Evolutionary conservation across 2,888 invertebrate genomes (phyloP).

Genomic region (Dolichomitus sp.): DNA sequence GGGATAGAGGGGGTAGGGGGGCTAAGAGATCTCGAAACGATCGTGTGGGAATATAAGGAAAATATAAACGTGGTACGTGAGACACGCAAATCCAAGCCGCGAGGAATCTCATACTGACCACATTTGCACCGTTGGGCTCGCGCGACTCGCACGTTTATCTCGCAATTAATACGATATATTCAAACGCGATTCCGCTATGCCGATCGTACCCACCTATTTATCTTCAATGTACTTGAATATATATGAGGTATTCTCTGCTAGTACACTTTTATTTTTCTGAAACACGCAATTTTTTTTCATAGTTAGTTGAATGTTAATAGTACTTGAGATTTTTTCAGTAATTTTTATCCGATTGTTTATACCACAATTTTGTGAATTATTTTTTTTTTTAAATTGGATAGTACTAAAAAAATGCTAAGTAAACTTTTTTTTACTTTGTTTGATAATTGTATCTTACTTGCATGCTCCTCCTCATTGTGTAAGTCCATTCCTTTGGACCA

Average conservation of each 20-base stretch:
- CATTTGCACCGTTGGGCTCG: neutral
- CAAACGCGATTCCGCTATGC: constrained; percentile 34
- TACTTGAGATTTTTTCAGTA: too few species aligned
- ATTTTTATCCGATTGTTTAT: too few species aligned
- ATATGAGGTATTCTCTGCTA: neutral
- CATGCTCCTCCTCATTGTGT: constrained; percentile 83
- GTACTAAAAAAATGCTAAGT: too few species aligned
- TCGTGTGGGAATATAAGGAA: constrained; percentile 25
- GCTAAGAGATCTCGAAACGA: constrained; percentile 29
- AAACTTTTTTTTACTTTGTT: constrained; percentile 25
- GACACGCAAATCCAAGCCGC: constrained; percentile 18
- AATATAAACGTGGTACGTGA: constrained; percentile 21
- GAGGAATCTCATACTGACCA: constrained; percentile 20
- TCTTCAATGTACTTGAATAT: constrained; percentile 2
- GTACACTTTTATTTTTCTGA: too few species aligned
- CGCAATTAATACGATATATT: constrained; percentile 36
- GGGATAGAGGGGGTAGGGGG: neutral
- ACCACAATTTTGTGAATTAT: too few species aligned
- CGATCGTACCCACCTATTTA: constrained; percentile 31
- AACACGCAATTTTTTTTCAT: too few species aligned
- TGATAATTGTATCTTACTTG: constrained; percentile 75
- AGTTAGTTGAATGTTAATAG: too few species aligned
- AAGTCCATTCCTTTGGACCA: constrained; percentile 82
- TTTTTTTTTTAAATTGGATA: too few species aligned
- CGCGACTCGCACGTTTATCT: constrained; percentile 22